Conservation (phyloP, 1,140 invertebrate species). For the Lutraria rhynchaena region DNA sequence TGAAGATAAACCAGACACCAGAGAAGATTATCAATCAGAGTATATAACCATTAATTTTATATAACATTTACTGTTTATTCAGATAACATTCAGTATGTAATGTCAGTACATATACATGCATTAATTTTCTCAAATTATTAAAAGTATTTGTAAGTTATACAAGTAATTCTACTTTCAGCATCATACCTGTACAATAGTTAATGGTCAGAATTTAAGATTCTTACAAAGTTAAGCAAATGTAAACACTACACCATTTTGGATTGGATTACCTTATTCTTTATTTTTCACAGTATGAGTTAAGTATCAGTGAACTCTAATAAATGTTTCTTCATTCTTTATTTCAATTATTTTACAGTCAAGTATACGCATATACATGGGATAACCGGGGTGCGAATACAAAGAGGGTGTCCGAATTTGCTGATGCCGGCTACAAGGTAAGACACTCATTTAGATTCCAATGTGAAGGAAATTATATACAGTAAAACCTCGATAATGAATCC, state of each 20-base stretch:
- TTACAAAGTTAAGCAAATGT: background rate
- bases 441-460: too few species aligned
- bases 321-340: background rate
- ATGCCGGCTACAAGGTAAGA: slow-evolving; percentile 34
- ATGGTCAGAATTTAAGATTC: background rate
- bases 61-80: too few species aligned
- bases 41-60: too few species aligned
- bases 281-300: background rate
- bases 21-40: slow-evolving; percentile 29
- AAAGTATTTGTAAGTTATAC: too few species aligned
- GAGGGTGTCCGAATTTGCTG: slow-evolving; percentile 10
- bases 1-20: slow-evolving; percentile 34
- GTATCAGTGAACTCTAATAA: background rate
- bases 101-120: too few species aligned
- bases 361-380: slow-evolving; percentile 37
- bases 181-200: too few species aligned
- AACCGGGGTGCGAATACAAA: slow-evolving; percentile 16
- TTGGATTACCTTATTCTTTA: background rate
- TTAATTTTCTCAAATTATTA: too few species aligned
- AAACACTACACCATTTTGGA: background rate
- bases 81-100: too few species aligned
- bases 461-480: too few species aligned
- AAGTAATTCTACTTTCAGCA: too few species aligned
- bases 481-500: too few species aligned
- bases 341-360: slow-evolving; percentile 26